Percentiles rank a stretch among this genome's conserved stretches.
Conservation (phyloP, 2,113 vertebrate genomes). For the Istiophorus platypterus region DNA sequence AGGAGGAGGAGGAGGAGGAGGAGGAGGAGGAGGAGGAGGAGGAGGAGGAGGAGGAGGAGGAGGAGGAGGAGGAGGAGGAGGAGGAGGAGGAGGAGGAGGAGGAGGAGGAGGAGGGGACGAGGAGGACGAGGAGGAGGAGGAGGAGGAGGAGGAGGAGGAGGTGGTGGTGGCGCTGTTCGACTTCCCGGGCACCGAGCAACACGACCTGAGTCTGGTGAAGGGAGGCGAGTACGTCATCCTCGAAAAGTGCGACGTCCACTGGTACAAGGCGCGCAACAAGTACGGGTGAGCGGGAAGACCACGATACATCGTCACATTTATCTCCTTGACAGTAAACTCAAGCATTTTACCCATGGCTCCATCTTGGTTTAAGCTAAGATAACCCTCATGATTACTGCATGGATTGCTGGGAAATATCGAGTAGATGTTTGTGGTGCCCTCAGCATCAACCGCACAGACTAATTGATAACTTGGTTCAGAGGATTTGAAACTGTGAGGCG, state of each 20-base stretch:
- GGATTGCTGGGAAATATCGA: too few relatives aligned
- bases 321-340: too few relatives aligned
- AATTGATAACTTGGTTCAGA: neutral
- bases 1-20: constrained; percentile 65
- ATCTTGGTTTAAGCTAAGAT: too few relatives aligned
- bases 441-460: neutral
- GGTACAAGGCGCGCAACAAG: constrained; percentile 92
- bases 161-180: constrained; percentile 92
- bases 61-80: constrained; percentile 85
- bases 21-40: constrained; percentile 69
- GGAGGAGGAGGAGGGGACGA: constrained; percentile 71
- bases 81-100: constrained; percentile 75
- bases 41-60: constrained; percentile 56
- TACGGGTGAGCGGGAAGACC: constrained; percentile 83
- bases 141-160: constrained; percentile 76
- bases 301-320: too few relatives aligned
- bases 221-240: constrained; percentile 92
- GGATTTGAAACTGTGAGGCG: neutral
- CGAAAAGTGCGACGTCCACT: constrained; percentile 91
- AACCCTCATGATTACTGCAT: too few relatives aligned
- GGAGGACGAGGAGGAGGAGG: constrained; percentile 52
- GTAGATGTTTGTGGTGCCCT: neutral
- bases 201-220: constrained; percentile 89
- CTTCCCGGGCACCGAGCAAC: constrained; percentile 89
- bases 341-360: too few relatives aligned